A percentile compares a stretch with the other conserved stretches of the same genome.
Conservation (phyloP, 1,140 invertebrate genomes). For the Trichonephila clavata region DNA sequence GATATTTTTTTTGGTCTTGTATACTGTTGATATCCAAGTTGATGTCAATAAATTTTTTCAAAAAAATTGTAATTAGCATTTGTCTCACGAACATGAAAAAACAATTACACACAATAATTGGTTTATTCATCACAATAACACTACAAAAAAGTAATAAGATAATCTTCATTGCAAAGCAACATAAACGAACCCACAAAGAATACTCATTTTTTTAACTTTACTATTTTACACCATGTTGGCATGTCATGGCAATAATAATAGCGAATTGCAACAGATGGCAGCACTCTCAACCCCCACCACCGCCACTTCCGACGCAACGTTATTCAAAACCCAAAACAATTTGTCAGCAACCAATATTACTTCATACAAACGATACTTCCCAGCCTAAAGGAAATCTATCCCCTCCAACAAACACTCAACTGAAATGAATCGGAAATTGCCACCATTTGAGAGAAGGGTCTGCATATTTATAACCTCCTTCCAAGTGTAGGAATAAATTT, state of each 20-base stretch:
- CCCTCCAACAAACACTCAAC: neutral
- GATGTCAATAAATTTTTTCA: too few species aligned
- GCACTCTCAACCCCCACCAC: neutral
- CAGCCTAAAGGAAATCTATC: neutral
- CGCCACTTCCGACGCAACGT: neutral
- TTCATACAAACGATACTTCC: neutral
- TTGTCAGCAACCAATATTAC: constrained; percentile 9
- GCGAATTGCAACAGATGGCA: neutral
- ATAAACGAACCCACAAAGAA: too few species aligned
- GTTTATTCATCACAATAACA: too few species aligned
- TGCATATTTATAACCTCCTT: constrained; percentile 28
- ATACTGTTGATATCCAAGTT: too few species aligned
- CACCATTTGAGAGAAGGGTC: neutral
- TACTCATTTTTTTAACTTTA: neutral
- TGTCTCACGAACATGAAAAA: too few species aligned
- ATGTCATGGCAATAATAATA: too few species aligned
- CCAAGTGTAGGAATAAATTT: neutral
- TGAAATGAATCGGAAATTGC: constrained; percentile 12
- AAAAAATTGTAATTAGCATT: too few species aligned
- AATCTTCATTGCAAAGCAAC: too few species aligned
- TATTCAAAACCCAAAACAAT: constrained; percentile 10
- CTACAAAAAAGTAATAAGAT: too few species aligned
- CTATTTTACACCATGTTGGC: neutral
- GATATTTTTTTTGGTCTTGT: too few species aligned
- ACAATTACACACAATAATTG: too few species aligned